Evolutionary conservation across 2,113 vertebrate species (phyloP), one percentile per base, ranked within the genome.

Genomic region (Chloropsis hardwickii): DNA sequence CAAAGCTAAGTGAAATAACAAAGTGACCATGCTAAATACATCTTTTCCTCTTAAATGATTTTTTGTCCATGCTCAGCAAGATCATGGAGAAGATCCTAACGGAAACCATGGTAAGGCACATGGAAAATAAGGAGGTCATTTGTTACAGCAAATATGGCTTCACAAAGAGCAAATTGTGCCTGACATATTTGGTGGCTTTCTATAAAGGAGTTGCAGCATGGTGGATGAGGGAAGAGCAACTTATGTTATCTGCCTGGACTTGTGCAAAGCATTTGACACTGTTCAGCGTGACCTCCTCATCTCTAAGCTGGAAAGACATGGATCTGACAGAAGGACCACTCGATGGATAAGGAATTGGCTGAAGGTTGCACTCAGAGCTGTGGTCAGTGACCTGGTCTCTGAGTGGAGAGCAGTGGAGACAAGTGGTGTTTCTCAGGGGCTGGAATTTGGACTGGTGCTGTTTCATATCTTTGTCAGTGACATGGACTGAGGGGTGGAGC

Each of bases 231-330:
- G 9, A 24, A 56, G 35, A 82, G 25, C 25, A 54, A 16, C 22
- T 23, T 35, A 35, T 23, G 10, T 17, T 2, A 31, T 60, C n/a
- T 74, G 31, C 23, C 44, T 73, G 28, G 51, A 25, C 19, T 60
- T 25, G n/a, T 47, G n/a, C 23, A 40, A 81, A 66, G 12, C 12
- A 10, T 40, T n/a, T 45, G n/a, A n/a, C 11, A 17, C 13, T 80
- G 25, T 27, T 57, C 37, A n/a, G 24, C 0, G 0, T 10, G 11
- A 29, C 20, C 4, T 51, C 28, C n/a, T 74, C 24, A 39, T 39
- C n/a, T 81, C 28, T 25, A 8, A 45, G 6, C 19, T 40, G 39
- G 39, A 67, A 39, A 53, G 16, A n/a, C 16, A 10, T 10, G 15
- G 51, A 39, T 8, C 8, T 81, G 69, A 21, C 19, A 33, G 58